These are phyloP conservation scores for Aythya baeri DNA, from an alignment of 2,113 vertebrate species.

Conservation along the genomic window DNA sequence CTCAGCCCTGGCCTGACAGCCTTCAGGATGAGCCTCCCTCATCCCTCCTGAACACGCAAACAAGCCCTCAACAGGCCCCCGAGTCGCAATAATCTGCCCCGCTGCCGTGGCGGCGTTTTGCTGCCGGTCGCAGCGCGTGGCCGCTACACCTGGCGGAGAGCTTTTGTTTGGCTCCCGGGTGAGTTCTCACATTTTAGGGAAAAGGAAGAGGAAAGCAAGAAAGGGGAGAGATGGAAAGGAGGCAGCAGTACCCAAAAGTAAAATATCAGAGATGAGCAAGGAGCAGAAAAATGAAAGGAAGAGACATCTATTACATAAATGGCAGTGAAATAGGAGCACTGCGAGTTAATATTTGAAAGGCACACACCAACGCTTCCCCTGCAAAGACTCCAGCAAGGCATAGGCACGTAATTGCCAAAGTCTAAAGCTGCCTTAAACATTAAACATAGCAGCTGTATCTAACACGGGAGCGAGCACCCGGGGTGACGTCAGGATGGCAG, in stretches of 20 bases:
- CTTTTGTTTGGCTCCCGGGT: neutral
- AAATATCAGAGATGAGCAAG: neutral
- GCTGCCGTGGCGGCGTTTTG: slow-evolving; percentile 6
- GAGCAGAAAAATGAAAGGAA: neutral
- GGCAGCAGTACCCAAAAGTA: neutral
- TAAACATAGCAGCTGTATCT: neutral
- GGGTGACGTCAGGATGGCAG: slow-evolving; percentile 38
- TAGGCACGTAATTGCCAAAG: neutral
- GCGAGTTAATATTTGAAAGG: neutral
- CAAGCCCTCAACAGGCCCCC: neutral
- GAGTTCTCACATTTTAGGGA: neutral
- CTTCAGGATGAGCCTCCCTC: slow-evolving; percentile 39
- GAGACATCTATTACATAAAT: neutral
- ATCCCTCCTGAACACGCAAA: neutral
- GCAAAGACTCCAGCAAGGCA: neutral
- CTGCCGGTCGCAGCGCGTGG: neutral
- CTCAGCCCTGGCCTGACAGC: slow-evolving; percentile 57
- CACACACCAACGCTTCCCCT: neutral
- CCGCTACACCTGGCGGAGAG: neutral
- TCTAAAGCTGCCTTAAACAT: neutral
- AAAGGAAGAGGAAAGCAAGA: neutral
- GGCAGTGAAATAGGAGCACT: neutral
- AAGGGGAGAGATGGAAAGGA: neutral
- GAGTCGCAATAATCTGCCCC: neutral
- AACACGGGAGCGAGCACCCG: neutral